Base-by-base conservation (phyloP, 37 sponge, comb jelly and placozoan species). In the Halisarca cf. caerulea region DNA sequence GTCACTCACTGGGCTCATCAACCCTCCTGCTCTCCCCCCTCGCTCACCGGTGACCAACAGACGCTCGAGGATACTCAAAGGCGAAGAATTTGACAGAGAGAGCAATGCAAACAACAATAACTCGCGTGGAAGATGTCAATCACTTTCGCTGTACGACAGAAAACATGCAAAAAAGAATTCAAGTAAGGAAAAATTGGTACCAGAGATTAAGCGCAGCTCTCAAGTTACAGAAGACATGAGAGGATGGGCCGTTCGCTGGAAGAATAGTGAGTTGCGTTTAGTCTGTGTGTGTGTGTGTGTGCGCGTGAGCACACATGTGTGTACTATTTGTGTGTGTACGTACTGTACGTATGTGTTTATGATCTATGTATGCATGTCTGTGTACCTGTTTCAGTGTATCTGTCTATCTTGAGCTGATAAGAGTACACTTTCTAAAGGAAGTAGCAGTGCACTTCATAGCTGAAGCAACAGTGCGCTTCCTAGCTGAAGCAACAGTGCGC, bases 11-110 rank as follows among this genome's bases (percentile, higher is more conserved):
- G n/a, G 32, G 2, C n/a, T 34, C 33, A 6, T 6, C 69, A 3
- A 32, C 3, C 69, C 69, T 3, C 69, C 69, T 1, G 69, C 69
- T 1, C 69, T 68, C 69, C 77, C 77, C 43, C 77, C 77, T 3
- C 77, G 42, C 41, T 74, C 77, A 14, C 77, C 69, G 32, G 30
- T 68, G 69, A 32, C 32, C 30, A 30, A 30, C 69, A 8, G 69
- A 68, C 30, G 69, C 35, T 8, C 30, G 33, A 34, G 30, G 33
- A 28, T 30, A 17, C 33, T 68, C 25, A 74, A 43, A 38, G 45
- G 6, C 7, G 45, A 15, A 20, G 77, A 74, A 2, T 24, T 40
- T 15, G 77, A 74, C 42, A 69, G 3, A 2, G 44, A 74, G n/a
- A 15, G 6, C 6, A 62, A 62, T 15, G 64, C n/a, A 8, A 62